phyloP scores from a whole-genome alignment of 2,888 invertebrate species.

The Athalia circularis region DNA sequence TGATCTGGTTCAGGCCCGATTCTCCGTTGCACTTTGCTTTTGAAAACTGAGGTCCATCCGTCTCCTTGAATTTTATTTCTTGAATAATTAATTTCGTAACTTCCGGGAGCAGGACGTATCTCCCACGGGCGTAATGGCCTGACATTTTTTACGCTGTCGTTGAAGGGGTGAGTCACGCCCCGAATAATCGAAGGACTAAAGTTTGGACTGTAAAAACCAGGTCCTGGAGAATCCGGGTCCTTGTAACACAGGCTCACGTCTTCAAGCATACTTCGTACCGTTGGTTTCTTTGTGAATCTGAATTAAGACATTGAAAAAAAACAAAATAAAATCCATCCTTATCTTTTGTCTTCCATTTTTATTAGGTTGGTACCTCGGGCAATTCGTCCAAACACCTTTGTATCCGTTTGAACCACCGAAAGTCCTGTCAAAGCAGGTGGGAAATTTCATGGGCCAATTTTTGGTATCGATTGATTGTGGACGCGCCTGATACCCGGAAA shows the following conservation, averaged over 20 bases:
- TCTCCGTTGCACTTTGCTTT: slow-evolving; percentile 52
- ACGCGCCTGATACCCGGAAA: slow-evolving; percentile 33
- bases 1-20: background rate
- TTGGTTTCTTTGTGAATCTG: slow-evolving; percentile 70
- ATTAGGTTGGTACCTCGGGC: slow-evolving; percentile 55
- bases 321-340: no score
- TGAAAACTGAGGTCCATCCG: slow-evolving; percentile 59
- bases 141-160: slow-evolving; percentile 47
- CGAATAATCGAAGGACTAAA: no score
- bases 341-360: background rate
- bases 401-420: slow-evolving; percentile 55
- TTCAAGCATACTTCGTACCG: slow-evolving; percentile 74
- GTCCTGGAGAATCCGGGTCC: slow-evolving; percentile 76
- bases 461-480: slow-evolving; percentile 18
- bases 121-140: slow-evolving; percentile 39
- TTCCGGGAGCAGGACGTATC: slow-evolving; percentile 57
- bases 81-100: slow-evolving; percentile 51
- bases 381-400: slow-evolving; percentile 55
- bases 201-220: slow-evolving; percentile 72
- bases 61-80: slow-evolving; percentile 52
- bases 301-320: background rate
- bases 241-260: slow-evolving; percentile 76
- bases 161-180: slow-evolving; percentile 47
- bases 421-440: slow-evolving; percentile 52
- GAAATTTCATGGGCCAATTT: slow-evolving; percentile 55